Evolutionary conservation across 2,113 vertebrate species (phyloP), one percentile per base, ranked within the genome.

Genomic region (Anas platyrhynchos): DNA sequence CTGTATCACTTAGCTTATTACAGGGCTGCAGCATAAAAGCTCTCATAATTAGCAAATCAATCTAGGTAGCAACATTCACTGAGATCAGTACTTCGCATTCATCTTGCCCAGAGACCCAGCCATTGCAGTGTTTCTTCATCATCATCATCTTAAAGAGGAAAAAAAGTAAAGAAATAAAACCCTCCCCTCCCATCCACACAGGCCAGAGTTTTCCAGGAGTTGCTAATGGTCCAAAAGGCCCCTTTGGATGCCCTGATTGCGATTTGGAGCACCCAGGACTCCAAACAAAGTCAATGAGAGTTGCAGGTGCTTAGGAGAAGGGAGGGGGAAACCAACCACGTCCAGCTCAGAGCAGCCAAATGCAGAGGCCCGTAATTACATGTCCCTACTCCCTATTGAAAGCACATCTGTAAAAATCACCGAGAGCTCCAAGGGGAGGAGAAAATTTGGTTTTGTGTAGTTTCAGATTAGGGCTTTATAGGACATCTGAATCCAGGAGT

Each of bases 391-490:
- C 69, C 69, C 80, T 82, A 14, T 48, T 84, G 93, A 95, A 92
- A 95, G 91, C 41, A 81, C 91, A 94, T 96, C 93, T 93, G 88
- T 96, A 93, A 94, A 93, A 96, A 58, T 90, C 86, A 95, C 86
- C 54, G 75, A 81, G 81, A 86, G 44, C 23, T 84, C 91, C 23
- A 73, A 32, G 36, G 74, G 71, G 63, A 93, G 74, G 29, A 22
- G n/a, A 36, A 86, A 91, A 50, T 34, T 18, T 63, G 1, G 63
- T 85, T 88, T 92, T 87, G 91, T 79, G 58, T 38, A 50, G 56
- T 62, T 88, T 93, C 86, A 86, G 86, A 86, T 73, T 41, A 66
- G 27, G 13, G 13, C 73, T 93, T 93, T 75, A 77, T 23, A 91
- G 29, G 66, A 86, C 41, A 80, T 91, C 88, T 72, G 52, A 68